Conservation (phyloP, 2,888 invertebrate species). For the Acheta domesticus region DNA sequence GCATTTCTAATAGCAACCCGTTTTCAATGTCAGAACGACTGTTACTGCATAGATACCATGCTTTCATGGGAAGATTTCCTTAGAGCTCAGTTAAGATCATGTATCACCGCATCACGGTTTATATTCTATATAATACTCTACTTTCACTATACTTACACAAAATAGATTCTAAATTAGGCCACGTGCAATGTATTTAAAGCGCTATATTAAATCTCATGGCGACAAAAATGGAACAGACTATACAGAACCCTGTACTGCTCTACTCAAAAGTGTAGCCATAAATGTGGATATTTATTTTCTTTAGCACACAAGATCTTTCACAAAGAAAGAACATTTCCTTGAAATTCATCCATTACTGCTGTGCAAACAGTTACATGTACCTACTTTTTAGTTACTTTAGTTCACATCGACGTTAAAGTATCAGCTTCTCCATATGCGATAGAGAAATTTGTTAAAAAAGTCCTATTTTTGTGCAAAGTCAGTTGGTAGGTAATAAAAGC, state of each 20-base stretch:
- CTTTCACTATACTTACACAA: constrained; percentile 9
- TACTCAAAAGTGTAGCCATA: no score
- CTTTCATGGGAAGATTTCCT: constrained; percentile 1
- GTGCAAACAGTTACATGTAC: no score
- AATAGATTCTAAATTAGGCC: constrained; percentile 18
- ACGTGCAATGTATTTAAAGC: not conserved
- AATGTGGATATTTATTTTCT: no score
- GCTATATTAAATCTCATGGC: not conserved
- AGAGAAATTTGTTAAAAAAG: no score
- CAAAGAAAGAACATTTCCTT: no score
- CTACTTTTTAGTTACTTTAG: no score
- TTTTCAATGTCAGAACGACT: constrained; percentile 18
- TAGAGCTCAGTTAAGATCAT: constrained; percentile 1
- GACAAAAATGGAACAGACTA: not conserved
- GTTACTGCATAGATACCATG: not conserved
- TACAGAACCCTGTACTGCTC: constrained; percentile 11
- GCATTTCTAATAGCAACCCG: not conserved
- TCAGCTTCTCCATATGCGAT: no score
- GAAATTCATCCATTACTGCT: no score
- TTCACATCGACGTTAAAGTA: no score
- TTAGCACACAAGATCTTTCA: no score
- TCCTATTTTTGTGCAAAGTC: no score
- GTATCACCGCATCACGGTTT: constrained; percentile 3
- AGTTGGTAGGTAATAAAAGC: no score
- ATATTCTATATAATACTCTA: constrained; percentile 12